Conservation (phyloP, 2,113 vertebrate species). For the Penelope pileata region DNA sequence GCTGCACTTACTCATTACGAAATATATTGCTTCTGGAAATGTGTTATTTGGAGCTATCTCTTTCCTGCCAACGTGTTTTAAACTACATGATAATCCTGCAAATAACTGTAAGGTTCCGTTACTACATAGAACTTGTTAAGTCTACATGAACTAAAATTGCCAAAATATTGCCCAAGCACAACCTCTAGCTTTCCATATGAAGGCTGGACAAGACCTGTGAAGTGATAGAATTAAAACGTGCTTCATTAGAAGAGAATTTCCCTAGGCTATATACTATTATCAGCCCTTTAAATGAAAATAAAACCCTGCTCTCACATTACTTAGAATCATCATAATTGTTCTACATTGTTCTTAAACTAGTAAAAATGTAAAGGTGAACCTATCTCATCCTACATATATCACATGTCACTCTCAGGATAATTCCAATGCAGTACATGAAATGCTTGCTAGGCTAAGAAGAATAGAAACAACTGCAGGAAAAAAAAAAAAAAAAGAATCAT, state of each 20-base stretch:
- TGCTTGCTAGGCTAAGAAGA: neutral
- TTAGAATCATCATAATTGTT: neutral
- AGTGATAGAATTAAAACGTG: neutral
- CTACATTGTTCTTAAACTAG: neutral
- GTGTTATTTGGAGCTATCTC: neutral
- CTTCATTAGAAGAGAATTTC: neutral
- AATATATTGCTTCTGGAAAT: neutral
- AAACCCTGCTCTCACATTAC: fast-evolving
- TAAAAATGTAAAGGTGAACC: neutral
- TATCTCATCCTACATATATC: neutral
- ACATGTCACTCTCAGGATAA: neutral
- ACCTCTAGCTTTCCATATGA: neutral
- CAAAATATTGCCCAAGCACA: neutral
- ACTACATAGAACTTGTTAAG: neutral
- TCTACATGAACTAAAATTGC: neutral
- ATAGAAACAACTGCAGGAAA: neutral
- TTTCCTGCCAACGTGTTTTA: neutral
- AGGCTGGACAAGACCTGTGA: neutral
- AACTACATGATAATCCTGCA: neutral
- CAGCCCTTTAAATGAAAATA: neutral
- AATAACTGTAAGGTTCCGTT: neutral
- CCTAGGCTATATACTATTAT: neutral
- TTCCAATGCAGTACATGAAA: neutral
- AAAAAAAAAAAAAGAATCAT: too few species aligned
- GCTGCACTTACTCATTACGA: neutral